Evolutionary conservation across 2,797 vertebrate genomes (phyloP).

Genomic region (Cetoscarus ocellatus): DNA sequence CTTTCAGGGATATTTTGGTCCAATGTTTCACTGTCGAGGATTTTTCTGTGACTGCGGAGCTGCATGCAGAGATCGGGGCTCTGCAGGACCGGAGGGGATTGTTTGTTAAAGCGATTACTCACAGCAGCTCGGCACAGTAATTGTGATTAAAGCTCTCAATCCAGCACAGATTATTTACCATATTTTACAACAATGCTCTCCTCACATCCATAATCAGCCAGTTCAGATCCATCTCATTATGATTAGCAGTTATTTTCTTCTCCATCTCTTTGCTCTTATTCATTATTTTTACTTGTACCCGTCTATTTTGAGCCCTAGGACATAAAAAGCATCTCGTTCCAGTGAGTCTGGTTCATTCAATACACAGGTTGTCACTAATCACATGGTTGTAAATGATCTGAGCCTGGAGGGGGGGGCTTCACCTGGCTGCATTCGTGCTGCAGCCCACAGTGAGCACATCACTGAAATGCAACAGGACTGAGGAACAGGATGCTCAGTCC

Average conservation of each 20-base stretch:
- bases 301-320: not conserved
- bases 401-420: slow-evolving; percentile 27
- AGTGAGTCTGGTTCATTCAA: slow-evolving; percentile 14
- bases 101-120: slow-evolving; percentile 7
- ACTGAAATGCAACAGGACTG: slow-evolving; percentile 20
- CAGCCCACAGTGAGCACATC: slow-evolving; percentile 17
- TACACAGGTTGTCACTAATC: slow-evolving; percentile 35
- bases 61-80: not conserved
- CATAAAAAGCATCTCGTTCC: not conserved
- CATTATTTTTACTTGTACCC: too few species aligned
- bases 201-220: not conserved
- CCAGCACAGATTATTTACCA: slow-evolving; percentile 3
- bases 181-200: not conserved
- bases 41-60: not conserved
- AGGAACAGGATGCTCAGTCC: slow-evolving; percentile 4
- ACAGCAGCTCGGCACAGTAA: slow-evolving; percentile 8
- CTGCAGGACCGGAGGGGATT: not conserved
- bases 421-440: slow-evolving; percentile 34
- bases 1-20: not conserved
- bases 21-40: slow-evolving; percentile 17
- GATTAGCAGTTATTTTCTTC: not conserved
- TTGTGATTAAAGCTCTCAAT: slow-evolving; percentile 14
- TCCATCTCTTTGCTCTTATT: not conserved
- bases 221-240: not conserved
- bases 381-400: slow-evolving; percentile 9